Percentiles rank a stretch among this genome's conserved stretches.
These are phyloP conservation scores for Polymixis lichenea DNA, from an alignment of 2,888 invertebrate species.

Conservation along the genomic window DNA sequence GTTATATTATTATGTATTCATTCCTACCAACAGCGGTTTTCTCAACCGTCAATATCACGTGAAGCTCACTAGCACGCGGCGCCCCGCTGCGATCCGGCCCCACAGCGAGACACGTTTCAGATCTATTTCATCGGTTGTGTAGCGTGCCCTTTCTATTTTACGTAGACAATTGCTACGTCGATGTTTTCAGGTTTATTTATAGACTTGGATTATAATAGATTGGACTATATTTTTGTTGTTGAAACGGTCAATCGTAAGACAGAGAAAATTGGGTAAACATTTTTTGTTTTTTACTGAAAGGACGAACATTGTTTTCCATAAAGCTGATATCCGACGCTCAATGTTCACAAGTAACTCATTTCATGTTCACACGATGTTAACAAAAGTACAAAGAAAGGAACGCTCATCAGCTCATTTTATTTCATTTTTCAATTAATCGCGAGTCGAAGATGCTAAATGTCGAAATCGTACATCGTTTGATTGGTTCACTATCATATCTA, in stretches of 20 bases:
- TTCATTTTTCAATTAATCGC: background rate
- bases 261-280: background rate
- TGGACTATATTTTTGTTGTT: slow-evolving; percentile 1
- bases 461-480: background rate
- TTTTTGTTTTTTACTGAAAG: background rate
- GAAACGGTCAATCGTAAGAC: background rate
- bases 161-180: slow-evolving; percentile 21
- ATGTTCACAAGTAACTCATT: background rate
- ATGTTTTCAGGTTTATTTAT: slow-evolving; percentile 29
- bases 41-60: slow-evolving; percentile 37
- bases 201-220: slow-evolving; percentile 6
- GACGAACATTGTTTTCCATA: background rate
- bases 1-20: background rate
- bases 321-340: background rate
- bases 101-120: slow-evolving; percentile 35
- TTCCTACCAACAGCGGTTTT: background rate
- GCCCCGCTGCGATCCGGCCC: slow-evolving; percentile 50
- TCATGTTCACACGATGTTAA: background rate
- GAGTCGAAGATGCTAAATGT: too few species aligned
- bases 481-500: background rate
- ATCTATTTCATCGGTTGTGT: slow-evolving; percentile 6
- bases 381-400: background rate
- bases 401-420: background rate
- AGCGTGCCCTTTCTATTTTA: slow-evolving; percentile 24
- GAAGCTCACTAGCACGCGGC: slow-evolving; percentile 31